Evolutionary conservation across 2,113 vertebrate genomes (phyloP).

Genomic region (Ursus arctos): DNA sequence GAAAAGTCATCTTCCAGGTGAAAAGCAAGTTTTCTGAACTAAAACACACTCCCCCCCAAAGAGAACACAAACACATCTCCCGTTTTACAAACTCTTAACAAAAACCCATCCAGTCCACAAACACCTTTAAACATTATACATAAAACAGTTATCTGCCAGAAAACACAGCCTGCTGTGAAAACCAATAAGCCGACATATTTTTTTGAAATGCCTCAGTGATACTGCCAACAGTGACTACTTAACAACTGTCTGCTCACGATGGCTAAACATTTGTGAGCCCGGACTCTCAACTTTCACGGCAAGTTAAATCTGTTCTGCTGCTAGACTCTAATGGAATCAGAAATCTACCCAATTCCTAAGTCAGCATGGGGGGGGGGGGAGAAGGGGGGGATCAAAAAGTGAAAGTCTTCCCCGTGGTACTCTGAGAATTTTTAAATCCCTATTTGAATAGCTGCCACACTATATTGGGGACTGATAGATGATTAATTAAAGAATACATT

Average conservation of each 20-base stretch:
- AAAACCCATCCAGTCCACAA: background rate
- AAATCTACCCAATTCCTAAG: background rate
- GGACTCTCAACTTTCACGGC: background rate
- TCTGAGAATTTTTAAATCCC: background rate
- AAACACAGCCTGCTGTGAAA: background rate
- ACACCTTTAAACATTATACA: background rate
- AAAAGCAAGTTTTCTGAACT: background rate
- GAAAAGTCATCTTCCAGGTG: background rate
- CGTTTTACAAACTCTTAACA: background rate
- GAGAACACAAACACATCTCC: background rate
- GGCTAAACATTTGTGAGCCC: background rate
- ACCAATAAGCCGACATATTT: background rate
- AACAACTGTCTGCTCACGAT: background rate
- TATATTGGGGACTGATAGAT: background rate
- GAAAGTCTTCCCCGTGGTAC: background rate
- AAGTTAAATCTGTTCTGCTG: background rate
- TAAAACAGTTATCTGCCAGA: background rate
- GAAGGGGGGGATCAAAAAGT: background rate
- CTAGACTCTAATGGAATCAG: rapidly evolving
- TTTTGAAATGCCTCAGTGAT: background rate
- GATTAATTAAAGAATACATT: too few species aligned
- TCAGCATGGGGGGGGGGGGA: background rate
- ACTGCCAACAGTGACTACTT: background rate
- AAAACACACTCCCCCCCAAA: background rate
- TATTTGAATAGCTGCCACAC: background rate